Conservation (phyloP, 2,113 vertebrate genomes). For the Coptodon rendalli region DNA sequence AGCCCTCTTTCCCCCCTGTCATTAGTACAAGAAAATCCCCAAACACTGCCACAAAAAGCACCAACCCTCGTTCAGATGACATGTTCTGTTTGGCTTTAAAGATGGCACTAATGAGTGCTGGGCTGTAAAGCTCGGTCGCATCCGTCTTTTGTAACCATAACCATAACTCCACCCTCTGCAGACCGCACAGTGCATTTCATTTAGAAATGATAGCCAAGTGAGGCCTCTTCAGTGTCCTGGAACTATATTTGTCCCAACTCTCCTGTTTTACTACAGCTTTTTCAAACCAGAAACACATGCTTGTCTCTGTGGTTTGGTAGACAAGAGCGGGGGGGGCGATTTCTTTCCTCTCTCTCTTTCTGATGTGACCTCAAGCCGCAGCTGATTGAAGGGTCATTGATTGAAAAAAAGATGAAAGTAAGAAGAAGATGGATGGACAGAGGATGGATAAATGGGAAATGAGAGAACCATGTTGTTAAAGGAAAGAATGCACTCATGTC, state of each 20-base stretch:
- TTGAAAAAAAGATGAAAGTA: neutral
- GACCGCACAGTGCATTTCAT: slow-evolving; percentile 9
- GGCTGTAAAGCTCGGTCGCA: neutral
- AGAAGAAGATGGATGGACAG: neutral
- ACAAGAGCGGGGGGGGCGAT: neutral
- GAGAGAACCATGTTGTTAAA: neutral
- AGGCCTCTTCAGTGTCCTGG: neutral
- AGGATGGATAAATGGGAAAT: neutral
- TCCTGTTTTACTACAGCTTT: neutral
- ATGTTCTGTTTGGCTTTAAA: neutral
- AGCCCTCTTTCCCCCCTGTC: neutral
- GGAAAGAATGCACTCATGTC: neutral
- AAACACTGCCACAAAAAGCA: neutral
- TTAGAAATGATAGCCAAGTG: neutral
- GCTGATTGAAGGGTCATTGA: slow-evolving; percentile 16
- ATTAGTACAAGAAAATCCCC: neutral
- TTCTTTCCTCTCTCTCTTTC: neutral
- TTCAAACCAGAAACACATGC: slow-evolving; percentile 48
- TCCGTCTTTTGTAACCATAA: neutral
- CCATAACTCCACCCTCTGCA: slow-evolving; percentile 27
- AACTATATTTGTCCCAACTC: slow-evolving; percentile 13
- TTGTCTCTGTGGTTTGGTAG: neutral
- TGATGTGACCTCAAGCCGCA: neutral
- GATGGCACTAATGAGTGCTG: neutral
- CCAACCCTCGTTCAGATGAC: neutral